Evolutionary conservation across 2,888 invertebrate species (phyloP), one percentile per base, ranked within the genome.

Genomic region (Allophyes oxyacanthae): DNA sequence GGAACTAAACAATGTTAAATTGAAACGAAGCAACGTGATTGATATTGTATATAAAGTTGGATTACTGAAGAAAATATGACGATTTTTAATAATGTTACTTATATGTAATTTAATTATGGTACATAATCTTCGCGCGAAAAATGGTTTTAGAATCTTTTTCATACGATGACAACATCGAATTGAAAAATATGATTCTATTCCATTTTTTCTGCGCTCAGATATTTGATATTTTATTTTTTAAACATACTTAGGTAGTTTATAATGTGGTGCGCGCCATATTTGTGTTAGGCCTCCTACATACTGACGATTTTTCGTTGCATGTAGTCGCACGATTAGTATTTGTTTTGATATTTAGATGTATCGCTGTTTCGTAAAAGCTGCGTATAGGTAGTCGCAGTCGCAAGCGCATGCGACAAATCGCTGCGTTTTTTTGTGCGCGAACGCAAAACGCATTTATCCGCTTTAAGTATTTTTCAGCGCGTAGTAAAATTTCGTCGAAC

Each of bases 21-120:
- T 78, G 90, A 90, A 92, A 90, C 91, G 91, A 92, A 90, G 72
- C 73, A 83, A 88, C 70, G 89, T 89, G 87, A 89, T 90, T 71
- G 80, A 83, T 79, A 72, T 81, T 88, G 90, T 90, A 83, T 83
- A 85, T 83, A 80, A 78, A 72, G 70, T 75, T 72, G 77, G 71
- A 57, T 44, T 25, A 64, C 62, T 57, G 58, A 64, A 68, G 42
- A 73, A 48, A 66, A 56, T 79, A 80, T 67, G 74, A 70, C 69
- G 61, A 70, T 76, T 74, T 77, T 71, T 65, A 65, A 68, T 75
- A 78, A 78, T 72, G 77, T 81, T 80, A 75, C 72, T 73, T 4
- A 3, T 73, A 71, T 75, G 77, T 79, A 72, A 68, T 76, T 81
- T 75, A 75, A 76, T 64, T 66, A 64, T 52, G 50, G 42, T 71